Percentiles rank a stretch among this genome's conserved stretches.
Evolutionary conservation across 2,797 vertebrate species (phyloP).

Genomic region (Meda fulgida): DNA sequence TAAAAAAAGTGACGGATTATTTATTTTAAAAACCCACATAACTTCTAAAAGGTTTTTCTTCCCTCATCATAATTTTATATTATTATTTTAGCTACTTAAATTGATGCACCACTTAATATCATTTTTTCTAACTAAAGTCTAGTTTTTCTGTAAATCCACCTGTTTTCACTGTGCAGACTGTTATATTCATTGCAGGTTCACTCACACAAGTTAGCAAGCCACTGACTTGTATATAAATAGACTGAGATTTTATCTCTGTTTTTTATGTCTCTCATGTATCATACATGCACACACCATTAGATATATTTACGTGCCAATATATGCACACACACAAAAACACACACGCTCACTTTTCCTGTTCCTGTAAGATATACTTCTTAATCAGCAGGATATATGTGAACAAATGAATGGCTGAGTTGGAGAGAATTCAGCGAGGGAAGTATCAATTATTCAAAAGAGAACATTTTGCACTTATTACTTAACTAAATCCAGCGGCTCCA

Average conservation of each 20-base stretch:
- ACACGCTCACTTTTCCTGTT: slow-evolving; percentile 40
- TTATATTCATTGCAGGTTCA: slow-evolving; percentile 11
- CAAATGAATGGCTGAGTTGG: slow-evolving; percentile 72
- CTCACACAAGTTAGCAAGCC: neutral
- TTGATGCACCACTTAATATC: neutral
- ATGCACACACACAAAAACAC: slow-evolving; percentile 11
- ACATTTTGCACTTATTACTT: slow-evolving; percentile 76
- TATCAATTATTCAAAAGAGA: slow-evolving; percentile 76
- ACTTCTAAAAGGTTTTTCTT: neutral
- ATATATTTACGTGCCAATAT: slow-evolving; percentile 7
- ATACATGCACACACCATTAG: slow-evolving; percentile 9
- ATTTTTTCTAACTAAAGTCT: neutral
- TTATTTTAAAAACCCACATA: neutral
- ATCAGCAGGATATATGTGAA: slow-evolving; percentile 71
- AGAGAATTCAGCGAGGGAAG: slow-evolving; percentile 62
- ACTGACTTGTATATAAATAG: neutral
- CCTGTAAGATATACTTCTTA: slow-evolving; percentile 70
- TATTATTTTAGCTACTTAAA: neutral
- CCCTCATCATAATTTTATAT: neutral
- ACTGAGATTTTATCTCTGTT: neutral
- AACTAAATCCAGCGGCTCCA: slow-evolving; percentile 73
- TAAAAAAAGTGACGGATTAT: neutral
- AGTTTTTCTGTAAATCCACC: neutral
- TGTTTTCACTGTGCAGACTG: neutral
- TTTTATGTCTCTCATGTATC: neutral